These are phyloP conservation scores for Chelonus insularis DNA, from an alignment of 1,140 invertebrate species.

Conservation along the genomic window DNA sequence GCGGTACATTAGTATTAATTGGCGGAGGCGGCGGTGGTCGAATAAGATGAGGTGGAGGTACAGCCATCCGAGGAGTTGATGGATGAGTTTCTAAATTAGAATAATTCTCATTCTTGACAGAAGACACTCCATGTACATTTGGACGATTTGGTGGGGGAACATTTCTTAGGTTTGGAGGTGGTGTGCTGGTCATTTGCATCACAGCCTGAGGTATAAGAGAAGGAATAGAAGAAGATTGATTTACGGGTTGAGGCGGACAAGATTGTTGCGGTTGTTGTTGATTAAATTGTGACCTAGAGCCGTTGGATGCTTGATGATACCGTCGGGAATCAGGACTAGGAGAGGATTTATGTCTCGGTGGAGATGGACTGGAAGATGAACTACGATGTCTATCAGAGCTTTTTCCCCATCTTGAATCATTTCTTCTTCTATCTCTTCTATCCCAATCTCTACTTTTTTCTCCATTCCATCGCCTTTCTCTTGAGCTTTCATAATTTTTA, in stretches of 20 bases:
- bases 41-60: constrained; percentile 37
- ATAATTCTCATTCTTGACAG: constrained; percentile 42
- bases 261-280: constrained; percentile 38
- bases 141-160: constrained; percentile 37
- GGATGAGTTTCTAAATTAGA: constrained; percentile 38
- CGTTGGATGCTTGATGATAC: constrained; percentile 42
- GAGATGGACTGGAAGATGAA: constrained; percentile 52
- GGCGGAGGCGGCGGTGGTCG: constrained; percentile 42
- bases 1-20: constrained; percentile 51
- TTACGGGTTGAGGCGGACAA: constrained; percentile 36
- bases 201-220: constrained; percentile 44
- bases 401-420: constrained; percentile 48
- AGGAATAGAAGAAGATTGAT: constrained; percentile 41
- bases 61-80: constrained; percentile 40
- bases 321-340: constrained; percentile 44
- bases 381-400: constrained; percentile 44
- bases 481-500: constrained; percentile 40
- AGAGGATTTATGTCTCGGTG: constrained; percentile 42
- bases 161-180: constrained; percentile 46
- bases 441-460: constrained; percentile 49
- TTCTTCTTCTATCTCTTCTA: constrained; percentile 46
- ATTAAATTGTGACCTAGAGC: constrained; percentile 38
- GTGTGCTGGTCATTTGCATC: constrained; percentile 47
- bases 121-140: constrained; percentile 50
- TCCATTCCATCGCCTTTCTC: constrained; percentile 47